phyloP scores from a whole-genome alignment of 2,113 vertebrate genomes.

The Menura novaehollandiae region DNA sequence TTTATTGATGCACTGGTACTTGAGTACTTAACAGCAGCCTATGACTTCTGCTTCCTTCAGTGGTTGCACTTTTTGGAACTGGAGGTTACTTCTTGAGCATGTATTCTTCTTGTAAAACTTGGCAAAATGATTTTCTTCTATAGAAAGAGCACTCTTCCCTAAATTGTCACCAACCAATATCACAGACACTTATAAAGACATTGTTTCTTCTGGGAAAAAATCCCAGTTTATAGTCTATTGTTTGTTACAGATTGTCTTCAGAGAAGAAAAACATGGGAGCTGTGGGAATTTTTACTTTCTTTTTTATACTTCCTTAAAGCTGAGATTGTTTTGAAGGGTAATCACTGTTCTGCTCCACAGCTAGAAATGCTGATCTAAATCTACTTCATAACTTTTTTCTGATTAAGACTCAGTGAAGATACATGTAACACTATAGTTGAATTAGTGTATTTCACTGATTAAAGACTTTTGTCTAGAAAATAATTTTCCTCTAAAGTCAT shows the following conservation, averaged over 20 bases:
- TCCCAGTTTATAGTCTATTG: fast-evolving
- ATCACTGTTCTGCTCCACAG: neutral
- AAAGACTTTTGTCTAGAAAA: neutral
- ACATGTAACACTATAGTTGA: neutral
- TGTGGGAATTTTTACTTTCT: neutral
- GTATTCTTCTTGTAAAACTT: neutral
- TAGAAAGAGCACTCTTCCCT: neutral
- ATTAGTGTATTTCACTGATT: neutral
- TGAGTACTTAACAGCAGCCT: neutral
- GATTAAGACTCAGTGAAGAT: neutral
- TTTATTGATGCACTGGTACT: neutral
- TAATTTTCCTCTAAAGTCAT: neutral
- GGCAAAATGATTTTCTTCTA: neutral
- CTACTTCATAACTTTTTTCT: neutral
- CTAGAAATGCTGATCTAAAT: neutral
- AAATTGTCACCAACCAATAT: neutral
- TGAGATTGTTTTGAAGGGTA: neutral
- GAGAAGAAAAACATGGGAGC: neutral
- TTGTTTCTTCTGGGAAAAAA: neutral
- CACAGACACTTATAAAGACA: neutral
- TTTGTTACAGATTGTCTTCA: neutral
- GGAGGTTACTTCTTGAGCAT: neutral
- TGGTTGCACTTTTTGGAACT: neutral
- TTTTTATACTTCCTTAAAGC: neutral
- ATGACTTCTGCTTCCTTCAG: neutral